These are phyloP conservation scores for Pogonophryne albipinna DNA, from an alignment of 2,797 vertebrate genomes.

Conservation along the genomic window DNA sequence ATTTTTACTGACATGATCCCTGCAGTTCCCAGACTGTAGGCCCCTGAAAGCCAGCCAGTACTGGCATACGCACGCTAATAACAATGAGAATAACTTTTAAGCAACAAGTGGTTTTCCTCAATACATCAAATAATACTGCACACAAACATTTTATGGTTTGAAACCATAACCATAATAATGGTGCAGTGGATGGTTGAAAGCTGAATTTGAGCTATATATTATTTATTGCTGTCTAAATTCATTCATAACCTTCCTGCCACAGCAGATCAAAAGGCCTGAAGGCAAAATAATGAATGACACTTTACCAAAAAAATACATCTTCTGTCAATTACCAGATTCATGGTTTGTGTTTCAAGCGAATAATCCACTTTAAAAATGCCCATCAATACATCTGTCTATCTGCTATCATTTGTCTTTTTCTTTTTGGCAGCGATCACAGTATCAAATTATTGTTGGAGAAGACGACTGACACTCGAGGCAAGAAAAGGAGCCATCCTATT, in stretches of 20 bases:
- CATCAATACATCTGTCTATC: constrained; percentile 10
- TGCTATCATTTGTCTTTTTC: constrained; percentile 28
- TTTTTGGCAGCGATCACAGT: constrained; percentile 26
- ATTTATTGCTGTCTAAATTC: neutral
- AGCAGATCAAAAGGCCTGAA: neutral
- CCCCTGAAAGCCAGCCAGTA: neutral
- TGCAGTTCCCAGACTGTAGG: constrained; percentile 7
- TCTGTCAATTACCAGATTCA: neutral
- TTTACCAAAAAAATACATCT: neutral
- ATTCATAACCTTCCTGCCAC: neutral
- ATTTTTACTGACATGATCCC: constrained; percentile 2
- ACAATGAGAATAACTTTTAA: constrained; percentile 2
- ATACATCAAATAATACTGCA: neutral
- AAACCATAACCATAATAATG: neutral
- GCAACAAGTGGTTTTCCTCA: constrained; percentile 1
- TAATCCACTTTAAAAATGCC: constrained; percentile 2
- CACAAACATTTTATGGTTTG: neutral
- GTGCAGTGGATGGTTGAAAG: neutral
- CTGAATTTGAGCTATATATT: neutral
- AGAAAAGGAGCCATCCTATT: constrained; percentile 18
- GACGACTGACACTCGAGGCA: constrained; percentile 21
- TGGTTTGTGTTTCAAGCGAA: neutral
- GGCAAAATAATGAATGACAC: neutral
- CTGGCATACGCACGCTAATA: neutral
- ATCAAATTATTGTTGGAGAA: constrained; percentile 39